phyloP scores from a whole-genome alignment of 2,888 invertebrate species.

The Teinopalpus imperialis region DNA sequence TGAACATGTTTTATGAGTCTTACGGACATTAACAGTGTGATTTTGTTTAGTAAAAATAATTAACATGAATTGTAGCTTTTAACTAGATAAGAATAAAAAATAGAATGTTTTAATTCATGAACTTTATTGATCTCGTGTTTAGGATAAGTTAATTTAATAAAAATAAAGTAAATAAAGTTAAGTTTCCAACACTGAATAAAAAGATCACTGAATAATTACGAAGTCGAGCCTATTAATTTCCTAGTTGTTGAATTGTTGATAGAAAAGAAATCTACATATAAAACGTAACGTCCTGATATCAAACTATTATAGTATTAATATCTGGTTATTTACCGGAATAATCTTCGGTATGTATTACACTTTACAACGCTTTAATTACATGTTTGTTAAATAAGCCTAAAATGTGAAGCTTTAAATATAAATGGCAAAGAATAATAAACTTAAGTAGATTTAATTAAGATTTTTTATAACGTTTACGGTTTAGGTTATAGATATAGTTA shows the following conservation, averaged over 20 bases:
- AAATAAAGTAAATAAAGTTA: no score
- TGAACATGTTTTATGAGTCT: constrained; percentile 5
- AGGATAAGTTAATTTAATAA: neutral
- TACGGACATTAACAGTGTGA: constrained; percentile 8
- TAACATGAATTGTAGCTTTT: neutral
- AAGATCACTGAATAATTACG: no score
- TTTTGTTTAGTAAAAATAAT: neutral
- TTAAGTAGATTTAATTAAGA: constrained; percentile 29
- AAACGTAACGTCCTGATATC: constrained; percentile 19
- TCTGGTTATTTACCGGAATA: neutral
- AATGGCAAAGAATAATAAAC: constrained; percentile 64
- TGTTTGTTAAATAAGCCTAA: constrained; percentile 53
- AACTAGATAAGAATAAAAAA: constrained; percentile 1
- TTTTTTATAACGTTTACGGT: constrained; percentile 24
- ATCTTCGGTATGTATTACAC: constrained; percentile 1
- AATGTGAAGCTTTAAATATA: constrained; percentile 70
- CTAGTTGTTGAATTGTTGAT: no score
- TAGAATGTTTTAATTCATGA: neutral
- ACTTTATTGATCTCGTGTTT: constrained; percentile 16
- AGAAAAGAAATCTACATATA: no score
- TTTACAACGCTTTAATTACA: constrained; percentile 18
- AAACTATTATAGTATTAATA: constrained; percentile 9
- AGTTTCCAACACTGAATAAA: no score
- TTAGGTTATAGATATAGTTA: constrained; percentile 13
- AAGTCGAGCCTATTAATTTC: no score